Percentiles rank a stretch among this genome's conserved stretches.
phyloP scores from a whole-genome alignment of 2,888 invertebrate genomes.

The Euzophera pinguis region DNA sequence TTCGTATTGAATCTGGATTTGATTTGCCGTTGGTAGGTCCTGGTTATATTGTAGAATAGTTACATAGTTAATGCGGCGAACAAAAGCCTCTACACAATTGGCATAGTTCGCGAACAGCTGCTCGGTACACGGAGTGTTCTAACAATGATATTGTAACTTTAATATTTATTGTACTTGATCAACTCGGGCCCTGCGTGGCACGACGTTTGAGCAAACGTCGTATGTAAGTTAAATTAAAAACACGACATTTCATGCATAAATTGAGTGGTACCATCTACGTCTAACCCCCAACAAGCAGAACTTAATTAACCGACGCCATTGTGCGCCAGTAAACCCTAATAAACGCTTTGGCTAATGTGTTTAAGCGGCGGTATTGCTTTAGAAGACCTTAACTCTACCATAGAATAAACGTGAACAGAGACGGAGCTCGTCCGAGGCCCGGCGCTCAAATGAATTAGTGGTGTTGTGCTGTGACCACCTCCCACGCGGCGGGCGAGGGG shows the following conservation, averaged over 20 bases:
- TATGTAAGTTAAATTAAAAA: conserved; percentile 52
- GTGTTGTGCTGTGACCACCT: conserved; percentile 41
- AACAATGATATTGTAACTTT: conserved; percentile 76
- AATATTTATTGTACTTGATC: conserved; percentile 77
- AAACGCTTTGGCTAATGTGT: conserved; percentile 75
- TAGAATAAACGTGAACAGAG: conserved; percentile 70
- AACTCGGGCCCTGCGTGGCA: conserved; percentile 46
- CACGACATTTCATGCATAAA: conserved; percentile 57
- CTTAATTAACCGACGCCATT: conserved; percentile 74
- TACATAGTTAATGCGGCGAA: conserved; percentile 62
- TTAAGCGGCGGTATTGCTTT: conserved; percentile 73
- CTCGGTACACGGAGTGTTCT: conserved; percentile 53
- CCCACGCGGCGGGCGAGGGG: conserved; percentile 39
- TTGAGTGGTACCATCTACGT: conserved; percentile 56
- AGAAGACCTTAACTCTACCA: conserved; percentile 76
- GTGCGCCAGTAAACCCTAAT: conserved; percentile 69
- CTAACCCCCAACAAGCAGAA: conserved; percentile 67
- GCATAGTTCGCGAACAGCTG: conserved; percentile 68
- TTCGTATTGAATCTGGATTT: conserved; percentile 18
- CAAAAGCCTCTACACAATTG: conserved; percentile 69
- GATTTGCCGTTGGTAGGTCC: conserved; percentile 38
- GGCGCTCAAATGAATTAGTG: conserved; percentile 74
- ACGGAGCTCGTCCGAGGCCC: conserved; percentile 49
- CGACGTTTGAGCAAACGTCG: conserved; percentile 28
- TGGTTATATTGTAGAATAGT: conserved; percentile 53